Evolutionary conservation across 2,888 invertebrate species (phyloP).

Genomic region (Coremacera marginata): DNA sequence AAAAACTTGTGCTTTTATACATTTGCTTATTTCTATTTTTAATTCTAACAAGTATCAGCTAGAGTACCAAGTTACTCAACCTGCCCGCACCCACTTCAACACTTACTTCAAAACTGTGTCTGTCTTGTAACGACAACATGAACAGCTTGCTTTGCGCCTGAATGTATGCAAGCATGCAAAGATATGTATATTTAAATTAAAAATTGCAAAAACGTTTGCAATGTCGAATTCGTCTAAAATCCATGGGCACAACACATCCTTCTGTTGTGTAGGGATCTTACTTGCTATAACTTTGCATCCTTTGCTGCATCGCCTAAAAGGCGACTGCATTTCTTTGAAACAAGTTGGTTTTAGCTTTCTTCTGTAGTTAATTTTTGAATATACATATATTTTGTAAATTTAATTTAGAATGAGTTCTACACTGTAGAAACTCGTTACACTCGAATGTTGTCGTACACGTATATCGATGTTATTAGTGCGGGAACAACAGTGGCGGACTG

Average conservation of each 20-base stretch:
- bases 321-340: neutral
- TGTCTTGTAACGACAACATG: too few relatives aligned
- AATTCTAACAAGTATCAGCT: neutral
- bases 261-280: neutral
- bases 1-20: neutral
- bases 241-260: too few relatives aligned
- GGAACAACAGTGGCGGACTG: neutral
- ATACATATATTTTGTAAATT: neutral
- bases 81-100: neutral
- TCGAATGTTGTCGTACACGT: neutral
- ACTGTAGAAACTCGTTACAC: neutral
- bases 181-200: conserved; percentile 8
- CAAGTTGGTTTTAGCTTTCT: neutral
- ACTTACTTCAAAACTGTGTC: too few relatives aligned
- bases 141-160: neutral
- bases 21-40: neutral
- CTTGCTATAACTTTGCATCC: neutral
- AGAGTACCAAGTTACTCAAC: neutral
- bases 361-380: neutral
- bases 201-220: neutral
- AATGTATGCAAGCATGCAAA: conserved; percentile 8
- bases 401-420: conserved; percentile 7
- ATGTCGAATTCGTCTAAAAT: too few relatives aligned
- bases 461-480: neutral
- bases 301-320: neutral